These are phyloP conservation scores for Delphinapterus leucas DNA, from an alignment of 2,113 vertebrate species.

Conservation along the genomic window DNA sequence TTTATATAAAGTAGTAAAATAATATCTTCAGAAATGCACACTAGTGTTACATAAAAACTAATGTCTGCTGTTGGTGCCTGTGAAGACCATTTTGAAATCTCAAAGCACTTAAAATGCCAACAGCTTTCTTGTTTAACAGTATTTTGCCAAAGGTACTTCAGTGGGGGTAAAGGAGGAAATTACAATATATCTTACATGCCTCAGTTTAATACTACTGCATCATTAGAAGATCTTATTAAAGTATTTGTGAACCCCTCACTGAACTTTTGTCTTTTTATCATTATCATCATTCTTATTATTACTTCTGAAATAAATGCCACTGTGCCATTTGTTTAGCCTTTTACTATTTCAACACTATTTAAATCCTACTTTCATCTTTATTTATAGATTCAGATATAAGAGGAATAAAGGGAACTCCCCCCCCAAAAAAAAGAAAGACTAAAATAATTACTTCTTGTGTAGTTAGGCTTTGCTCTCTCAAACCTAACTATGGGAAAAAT, in stretches of 20 bases:
- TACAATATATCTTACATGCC: background rate
- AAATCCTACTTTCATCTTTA: background rate
- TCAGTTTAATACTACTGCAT: background rate
- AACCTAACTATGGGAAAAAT: background rate
- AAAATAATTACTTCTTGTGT: background rate
- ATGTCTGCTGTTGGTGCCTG: background rate
- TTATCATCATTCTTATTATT: background rate
- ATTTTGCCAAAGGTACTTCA: background rate
- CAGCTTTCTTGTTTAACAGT: background rate
- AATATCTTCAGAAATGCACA: slow-evolving; percentile 3
- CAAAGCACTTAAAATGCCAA: background rate
- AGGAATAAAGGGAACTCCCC: background rate
- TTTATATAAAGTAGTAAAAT: slow-evolving; percentile 45
- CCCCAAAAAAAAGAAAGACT: background rate
- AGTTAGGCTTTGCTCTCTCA: slow-evolving; percentile 21
- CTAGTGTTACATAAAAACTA: background rate
- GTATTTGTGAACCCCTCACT: background rate
- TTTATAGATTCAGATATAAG: background rate
- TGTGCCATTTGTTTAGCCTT: background rate
- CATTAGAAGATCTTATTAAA: background rate
- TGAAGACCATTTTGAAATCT: slow-evolving; percentile 7
- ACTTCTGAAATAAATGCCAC: background rate
- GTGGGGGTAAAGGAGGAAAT: background rate
- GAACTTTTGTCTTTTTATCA: background rate
- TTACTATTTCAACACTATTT: background rate